These are phyloP conservation scores for Drosophila kuntzei DNA, from an alignment of 2,888 invertebrate species.

Conservation along the genomic window DNA sequence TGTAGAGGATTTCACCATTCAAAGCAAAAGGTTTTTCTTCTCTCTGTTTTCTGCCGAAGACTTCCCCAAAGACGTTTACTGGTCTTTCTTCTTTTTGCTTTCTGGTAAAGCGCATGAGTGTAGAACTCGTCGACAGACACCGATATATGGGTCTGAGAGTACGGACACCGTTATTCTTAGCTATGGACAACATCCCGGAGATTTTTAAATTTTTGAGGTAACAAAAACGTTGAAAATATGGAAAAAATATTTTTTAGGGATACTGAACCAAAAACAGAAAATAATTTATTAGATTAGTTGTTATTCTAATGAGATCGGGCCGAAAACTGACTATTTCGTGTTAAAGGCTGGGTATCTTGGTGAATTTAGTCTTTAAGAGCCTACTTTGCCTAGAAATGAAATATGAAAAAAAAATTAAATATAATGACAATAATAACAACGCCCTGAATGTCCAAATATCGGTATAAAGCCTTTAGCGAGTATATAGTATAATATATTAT, in stretches of 20 bases:
- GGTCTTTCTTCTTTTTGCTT: conserved; percentile 1
- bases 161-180: conserved; percentile 1
- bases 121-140: conserved; percentile 4
- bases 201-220: neutral
- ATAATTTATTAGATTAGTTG: neutral
- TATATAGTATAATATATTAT: too few species aligned
- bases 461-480: too few species aligned
- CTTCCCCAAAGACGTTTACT: neutral
- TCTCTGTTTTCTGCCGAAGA: neutral
- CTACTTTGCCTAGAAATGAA: neutral
- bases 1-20: neutral
- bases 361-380: neutral
- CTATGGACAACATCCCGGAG: conserved; percentile 16
- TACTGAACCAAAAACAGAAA: neutral
- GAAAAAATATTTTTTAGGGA: neutral
- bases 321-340: neutral
- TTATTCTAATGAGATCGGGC: neutral
- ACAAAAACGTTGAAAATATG: neutral
- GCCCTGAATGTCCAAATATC: too few species aligned
- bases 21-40: conserved; percentile 2
- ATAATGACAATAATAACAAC: too few species aligned
- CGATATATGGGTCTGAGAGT: conserved; percentile 16
- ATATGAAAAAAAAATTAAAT: neutral
- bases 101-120: neutral
- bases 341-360: neutral